phyloP scores from a whole-genome alignment of 2,888 invertebrate genomes.

The Odontocolon sp. region DNA sequence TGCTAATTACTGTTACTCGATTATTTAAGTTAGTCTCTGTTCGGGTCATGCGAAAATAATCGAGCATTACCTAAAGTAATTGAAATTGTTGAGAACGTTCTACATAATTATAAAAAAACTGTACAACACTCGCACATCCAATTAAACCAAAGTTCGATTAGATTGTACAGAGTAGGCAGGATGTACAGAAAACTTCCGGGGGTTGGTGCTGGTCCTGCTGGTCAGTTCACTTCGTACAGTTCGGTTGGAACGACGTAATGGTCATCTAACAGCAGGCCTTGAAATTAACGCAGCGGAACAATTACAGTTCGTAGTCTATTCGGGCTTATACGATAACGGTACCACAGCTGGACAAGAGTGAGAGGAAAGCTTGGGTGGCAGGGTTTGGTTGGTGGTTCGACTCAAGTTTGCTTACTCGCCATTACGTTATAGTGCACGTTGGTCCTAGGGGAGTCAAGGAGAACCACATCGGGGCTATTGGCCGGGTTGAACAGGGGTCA shows the following conservation, averaged over 20 bases:
- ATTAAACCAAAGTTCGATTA: slow-evolving; percentile 39
- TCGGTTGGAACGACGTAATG: slow-evolving; percentile 38
- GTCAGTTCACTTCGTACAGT: slow-evolving; percentile 11
- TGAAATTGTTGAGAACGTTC: neutral
- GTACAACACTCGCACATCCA: neutral
- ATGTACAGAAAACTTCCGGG: neutral
- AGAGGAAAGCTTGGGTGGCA: neutral
- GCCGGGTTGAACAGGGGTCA: slow-evolving; percentile 15
- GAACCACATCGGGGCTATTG: slow-evolving; percentile 27
- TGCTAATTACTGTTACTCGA: too few relatives aligned
- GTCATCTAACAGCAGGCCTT: slow-evolving; percentile 61
- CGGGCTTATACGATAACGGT: neutral
- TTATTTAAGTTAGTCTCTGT: too few relatives aligned
- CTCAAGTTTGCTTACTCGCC: slow-evolving; percentile 66
- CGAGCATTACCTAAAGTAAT: neutral
- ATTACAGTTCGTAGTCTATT: slow-evolving; percentile 52
- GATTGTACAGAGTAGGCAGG: slow-evolving; percentile 6
- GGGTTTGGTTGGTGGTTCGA: slow-evolving; percentile 33
- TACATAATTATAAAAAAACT: neutral
- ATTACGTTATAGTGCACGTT: slow-evolving; percentile 50
- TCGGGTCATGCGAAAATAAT: too few relatives aligned
- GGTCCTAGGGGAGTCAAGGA: slow-evolving; percentile 28
- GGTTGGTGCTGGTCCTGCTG: neutral
- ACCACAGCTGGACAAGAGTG: neutral
- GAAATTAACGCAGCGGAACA: slow-evolving; percentile 68